Evolutionary conservation across 2,888 invertebrate genomes (phyloP), one percentile per base, ranked within the genome.

Genomic region (Lasius fuliginosus): DNA sequence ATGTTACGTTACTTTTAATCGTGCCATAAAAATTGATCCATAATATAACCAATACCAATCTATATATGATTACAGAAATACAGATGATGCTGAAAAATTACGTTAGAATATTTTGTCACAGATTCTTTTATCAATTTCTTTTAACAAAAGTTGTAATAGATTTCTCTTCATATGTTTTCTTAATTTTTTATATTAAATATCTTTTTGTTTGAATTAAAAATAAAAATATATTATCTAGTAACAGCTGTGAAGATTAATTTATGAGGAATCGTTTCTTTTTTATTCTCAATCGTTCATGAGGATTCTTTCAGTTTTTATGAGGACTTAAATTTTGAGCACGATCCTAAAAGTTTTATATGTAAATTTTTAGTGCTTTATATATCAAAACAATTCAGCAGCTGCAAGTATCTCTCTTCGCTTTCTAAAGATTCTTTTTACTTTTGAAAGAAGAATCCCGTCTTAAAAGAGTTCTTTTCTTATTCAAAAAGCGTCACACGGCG

Each of bases 391-490:
- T 42, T 74, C 0, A 15, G n/a, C 30, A 53, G 27, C 11, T 23
- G 12, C 36, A 33, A 18, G 36, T 36, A 27, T 49, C 1, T 40
- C 5, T 76, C n/a, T 30, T 33, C 12, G 9, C 49, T 53, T 30
- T 58, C 3, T 33, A 6, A 69, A 56, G 9, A 27, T 68, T 53
- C 2, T 68, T 42, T 69, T 15, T 42, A 53, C 6, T 65, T 46
- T 30, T 8, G 8, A n/a, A 69, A 53, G n/a, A 53, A 53, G n/a
- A 53, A n/a, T 42, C 12, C 3, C 11, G 15, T 18, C 42, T 58
- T 42, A 30, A 69, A 77, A 69, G 15, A n/a, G 27, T 27, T 15
- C 9, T 67, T 18, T 27, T 58, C 30, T 42, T 42, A 79, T 71
- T 71, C 23, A 58, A 42, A 71, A 42, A 3, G 3, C 30, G 15